A percentile compares a stretch with the other conserved stretches of the same genome.
These are phyloP conservation scores for Origma solitaria DNA, from an alignment of 2,113 vertebrate species.

Conservation along the genomic window DNA sequence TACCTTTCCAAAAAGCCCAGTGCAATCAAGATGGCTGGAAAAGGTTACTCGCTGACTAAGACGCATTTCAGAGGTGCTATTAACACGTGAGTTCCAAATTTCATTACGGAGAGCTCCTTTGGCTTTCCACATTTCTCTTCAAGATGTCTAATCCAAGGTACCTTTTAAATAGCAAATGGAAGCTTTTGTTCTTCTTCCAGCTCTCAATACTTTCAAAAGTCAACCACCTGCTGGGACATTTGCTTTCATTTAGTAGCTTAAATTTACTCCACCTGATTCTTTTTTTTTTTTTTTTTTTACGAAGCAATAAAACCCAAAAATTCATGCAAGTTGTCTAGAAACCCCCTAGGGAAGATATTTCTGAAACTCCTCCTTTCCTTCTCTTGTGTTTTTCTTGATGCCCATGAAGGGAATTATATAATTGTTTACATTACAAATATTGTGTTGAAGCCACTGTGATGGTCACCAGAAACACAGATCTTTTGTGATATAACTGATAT, in stretches of 20 bases:
- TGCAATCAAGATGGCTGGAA: neutral
- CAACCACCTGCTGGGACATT: neutral
- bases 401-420: neutral
- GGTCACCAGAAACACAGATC: neutral
- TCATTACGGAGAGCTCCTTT: neutral
- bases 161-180: neutral
- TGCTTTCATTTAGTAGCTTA: slow-evolving; percentile 37
- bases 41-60: neutral
- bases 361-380: neutral
- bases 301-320: neutral
- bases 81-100: neutral
- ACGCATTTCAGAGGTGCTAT: neutral
- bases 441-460: neutral
- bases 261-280: slow-evolving; percentile 19
- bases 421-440: neutral
- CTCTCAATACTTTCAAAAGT: neutral
- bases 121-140: neutral
- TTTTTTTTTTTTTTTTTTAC: neutral
- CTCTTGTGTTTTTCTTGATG: neutral
- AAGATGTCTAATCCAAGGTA: neutral
- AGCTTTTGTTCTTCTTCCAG: slow-evolving; percentile 32
- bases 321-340: neutral
- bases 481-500: neutral
- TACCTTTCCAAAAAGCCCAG: neutral
- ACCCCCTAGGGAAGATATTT: neutral